Evolutionary conservation across 1,140 invertebrate species (phyloP).

Genomic region (Trichomalopsis sarcophagae): DNA sequence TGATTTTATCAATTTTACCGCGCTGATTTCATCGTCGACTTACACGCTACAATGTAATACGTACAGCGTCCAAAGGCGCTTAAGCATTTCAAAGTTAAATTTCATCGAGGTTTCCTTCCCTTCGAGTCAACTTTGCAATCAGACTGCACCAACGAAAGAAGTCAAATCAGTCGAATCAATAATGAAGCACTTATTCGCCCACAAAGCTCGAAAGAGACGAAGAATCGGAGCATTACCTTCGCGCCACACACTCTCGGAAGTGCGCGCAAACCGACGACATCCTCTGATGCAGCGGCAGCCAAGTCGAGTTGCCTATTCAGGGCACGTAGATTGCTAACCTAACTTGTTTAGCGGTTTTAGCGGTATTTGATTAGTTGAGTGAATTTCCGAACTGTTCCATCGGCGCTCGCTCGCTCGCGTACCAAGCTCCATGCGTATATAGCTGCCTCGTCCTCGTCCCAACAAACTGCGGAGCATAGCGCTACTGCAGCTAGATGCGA

Average conservation of each 20-base stretch:
- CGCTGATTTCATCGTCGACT: neutral
- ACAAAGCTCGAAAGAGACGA: neutral
- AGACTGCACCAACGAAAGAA: too few relatives aligned
- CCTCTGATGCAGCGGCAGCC: neutral
- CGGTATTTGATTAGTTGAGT: slow-evolving; percentile 74
- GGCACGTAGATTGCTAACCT: slow-evolving; percentile 72
- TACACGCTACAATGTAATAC: neutral
- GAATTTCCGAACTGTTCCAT: slow-evolving; percentile 72
- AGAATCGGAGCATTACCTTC: neutral
- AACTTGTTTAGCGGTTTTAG: slow-evolving; percentile 74
- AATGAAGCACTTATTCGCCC: too few relatives aligned
- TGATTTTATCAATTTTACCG: neutral
- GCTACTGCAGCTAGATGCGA: slow-evolving; percentile 34
- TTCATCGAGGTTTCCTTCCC: too few relatives aligned
- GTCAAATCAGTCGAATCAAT: too few relatives aligned
- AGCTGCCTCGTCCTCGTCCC: neutral
- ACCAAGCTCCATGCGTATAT: neutral
- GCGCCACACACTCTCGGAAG: neutral
- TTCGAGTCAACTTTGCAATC: too few relatives aligned
- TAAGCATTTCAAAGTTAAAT: neutral
- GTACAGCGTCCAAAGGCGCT: neutral
- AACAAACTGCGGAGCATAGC: neutral
- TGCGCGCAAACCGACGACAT: slow-evolving; percentile 12
- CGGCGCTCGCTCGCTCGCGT: slow-evolving; percentile 53
- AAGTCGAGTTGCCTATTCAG: slow-evolving; percentile 67